phyloP scores from a whole-genome alignment of 2,113 vertebrate species.

The Nycticryphes semicollaris region DNA sequence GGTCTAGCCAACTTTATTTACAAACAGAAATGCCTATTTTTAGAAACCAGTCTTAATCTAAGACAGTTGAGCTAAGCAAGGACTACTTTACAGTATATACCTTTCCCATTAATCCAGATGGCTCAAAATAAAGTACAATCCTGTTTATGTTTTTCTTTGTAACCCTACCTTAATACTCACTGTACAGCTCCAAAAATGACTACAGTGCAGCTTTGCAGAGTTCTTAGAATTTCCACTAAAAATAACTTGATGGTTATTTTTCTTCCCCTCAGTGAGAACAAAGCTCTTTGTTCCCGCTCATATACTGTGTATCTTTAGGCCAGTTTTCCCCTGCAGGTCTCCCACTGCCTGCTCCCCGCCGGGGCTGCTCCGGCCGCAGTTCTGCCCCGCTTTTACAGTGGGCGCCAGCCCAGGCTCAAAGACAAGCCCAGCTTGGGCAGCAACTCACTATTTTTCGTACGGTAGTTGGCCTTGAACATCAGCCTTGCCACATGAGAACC shows the following conservation, averaged over 20 bases:
- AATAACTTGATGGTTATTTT: neutral
- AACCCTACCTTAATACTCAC: neutral
- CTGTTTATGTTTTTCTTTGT: neutral
- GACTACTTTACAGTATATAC: neutral
- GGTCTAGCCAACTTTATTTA: neutral
- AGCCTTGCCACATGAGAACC: neutral
- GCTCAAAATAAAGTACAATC: neutral
- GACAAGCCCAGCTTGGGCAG: neutral
- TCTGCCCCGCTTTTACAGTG: neutral
- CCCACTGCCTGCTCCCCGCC: neutral
- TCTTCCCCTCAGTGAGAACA: neutral
- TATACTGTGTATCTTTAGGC: fast-evolving
- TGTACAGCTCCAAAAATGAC: neutral
- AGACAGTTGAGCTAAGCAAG: neutral
- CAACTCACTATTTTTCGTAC: neutral
- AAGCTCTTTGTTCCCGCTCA: neutral
- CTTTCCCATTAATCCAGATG: neutral
- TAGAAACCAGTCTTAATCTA: neutral
- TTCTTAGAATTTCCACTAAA: neutral
- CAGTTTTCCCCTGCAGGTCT: neutral
- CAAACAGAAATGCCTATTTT: conserved; percentile 11
- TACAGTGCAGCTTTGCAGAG: neutral
- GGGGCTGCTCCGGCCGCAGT: neutral
- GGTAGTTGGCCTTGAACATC: conserved; percentile 53
- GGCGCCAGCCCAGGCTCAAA: neutral